These are phyloP conservation scores for Pampus argenteus DNA, from an alignment of 2,797 vertebrate species.

Conservation along the genomic window DNA sequence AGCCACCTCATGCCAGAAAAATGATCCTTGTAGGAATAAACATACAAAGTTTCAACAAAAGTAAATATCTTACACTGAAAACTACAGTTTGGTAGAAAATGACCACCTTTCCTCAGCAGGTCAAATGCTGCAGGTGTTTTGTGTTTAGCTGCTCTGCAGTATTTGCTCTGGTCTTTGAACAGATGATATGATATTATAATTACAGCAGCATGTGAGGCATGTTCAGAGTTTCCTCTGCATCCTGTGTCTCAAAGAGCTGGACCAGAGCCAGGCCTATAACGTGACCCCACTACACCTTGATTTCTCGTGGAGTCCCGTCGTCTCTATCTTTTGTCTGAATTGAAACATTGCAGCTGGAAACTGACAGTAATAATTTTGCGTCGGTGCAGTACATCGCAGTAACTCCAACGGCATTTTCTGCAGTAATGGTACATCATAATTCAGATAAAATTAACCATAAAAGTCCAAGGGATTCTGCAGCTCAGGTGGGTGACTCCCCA, in stretches of 20 bases:
- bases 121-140: constrained; percentile 13
- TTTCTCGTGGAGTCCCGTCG: constrained; percentile 38
- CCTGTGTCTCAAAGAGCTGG: constrained; percentile 24
- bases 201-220: constrained; percentile 21
- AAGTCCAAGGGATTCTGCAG: not conserved
- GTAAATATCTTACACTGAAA: constrained; percentile 14
- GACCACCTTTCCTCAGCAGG: not conserved
- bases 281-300: constrained; percentile 54
- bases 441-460: not conserved
- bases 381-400: not conserved
- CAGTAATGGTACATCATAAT: not conserved
- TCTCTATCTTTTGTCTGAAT: constrained; percentile 67
- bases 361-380: no score
- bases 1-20: constrained; percentile 7
- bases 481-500: not conserved
- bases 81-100: constrained; percentile 1
- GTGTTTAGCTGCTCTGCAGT: constrained; percentile 4
- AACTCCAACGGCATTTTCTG: constrained; percentile 17
- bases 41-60: constrained; percentile 10
- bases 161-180: constrained; percentile 15
- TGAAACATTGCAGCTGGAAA: constrained; percentile 49
- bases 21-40: constrained; percentile 8
- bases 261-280: constrained; percentile 34
- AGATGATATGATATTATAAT: no score
- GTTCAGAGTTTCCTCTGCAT: constrained; percentile 24